A percentile compares a stretch with the other conserved stretches of the same genome.
These are phyloP conservation scores for Champsocephalus gunnari DNA, from an alignment of 2,797 vertebrate species.

Conservation along the genomic window DNA sequence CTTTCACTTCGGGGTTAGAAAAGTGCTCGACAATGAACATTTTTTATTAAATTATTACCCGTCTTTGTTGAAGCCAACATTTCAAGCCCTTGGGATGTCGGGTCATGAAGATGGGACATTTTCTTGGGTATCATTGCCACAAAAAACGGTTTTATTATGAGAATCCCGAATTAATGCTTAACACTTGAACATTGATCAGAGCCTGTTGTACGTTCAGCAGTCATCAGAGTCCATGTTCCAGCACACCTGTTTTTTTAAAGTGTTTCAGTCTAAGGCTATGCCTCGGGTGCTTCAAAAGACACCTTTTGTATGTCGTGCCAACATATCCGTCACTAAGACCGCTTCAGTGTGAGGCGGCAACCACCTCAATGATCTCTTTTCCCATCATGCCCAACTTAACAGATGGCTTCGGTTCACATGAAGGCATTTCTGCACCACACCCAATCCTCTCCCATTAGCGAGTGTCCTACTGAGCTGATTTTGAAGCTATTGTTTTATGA, in stretches of 20 bases:
- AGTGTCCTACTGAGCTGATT: no score
- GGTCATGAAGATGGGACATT: background rate
- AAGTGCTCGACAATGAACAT: no score
- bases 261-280: background rate
- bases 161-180: background rate
- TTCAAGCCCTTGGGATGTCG: background rate
- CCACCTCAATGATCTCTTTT: slow-evolving; percentile 35
- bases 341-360: slow-evolving; percentile 36
- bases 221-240: background rate
- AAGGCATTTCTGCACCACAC: slow-evolving; percentile 66
- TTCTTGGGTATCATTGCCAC: background rate
- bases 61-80: slow-evolving; percentile 30
- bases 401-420: slow-evolving; percentile 67
- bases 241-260: background rate
- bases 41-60: no score
- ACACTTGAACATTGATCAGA: background rate
- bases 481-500: no score
- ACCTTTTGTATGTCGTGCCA: background rate
- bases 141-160: background rate
- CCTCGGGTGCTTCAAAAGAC: background rate
- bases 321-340: slow-evolving; percentile 25
- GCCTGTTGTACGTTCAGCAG: background rate
- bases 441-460: slow-evolving; percentile 20
- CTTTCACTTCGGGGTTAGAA: no score
- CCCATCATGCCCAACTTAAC: slow-evolving; percentile 51